Evolutionary conservation across 2,113 vertebrate species (phyloP).

Genomic region (Oncorhynchus clarkii): DNA sequence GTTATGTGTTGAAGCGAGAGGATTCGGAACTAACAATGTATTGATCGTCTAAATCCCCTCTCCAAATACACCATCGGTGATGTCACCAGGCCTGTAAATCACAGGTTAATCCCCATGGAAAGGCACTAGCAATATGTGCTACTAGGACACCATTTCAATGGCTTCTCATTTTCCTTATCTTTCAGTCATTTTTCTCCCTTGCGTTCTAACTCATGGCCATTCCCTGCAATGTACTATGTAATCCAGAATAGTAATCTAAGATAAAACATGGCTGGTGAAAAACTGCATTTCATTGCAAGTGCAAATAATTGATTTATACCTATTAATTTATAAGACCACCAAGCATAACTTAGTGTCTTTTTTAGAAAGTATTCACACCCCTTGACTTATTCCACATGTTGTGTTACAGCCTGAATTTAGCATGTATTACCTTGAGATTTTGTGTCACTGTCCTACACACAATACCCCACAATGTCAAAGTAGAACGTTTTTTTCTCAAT

Average conservation of each 20-base stretch:
- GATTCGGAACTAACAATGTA: slow-evolving; percentile 1
- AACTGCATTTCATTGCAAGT: background rate
- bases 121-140: slow-evolving; percentile 4
- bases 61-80: slow-evolving; percentile 33
- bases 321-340: too few species aligned
- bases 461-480: too few species aligned
- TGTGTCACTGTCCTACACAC: too few species aligned
- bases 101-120: slow-evolving; percentile 32
- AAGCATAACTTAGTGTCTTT: too few species aligned
- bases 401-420: too few species aligned
- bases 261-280: slow-evolving; percentile 2
- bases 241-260: too few species aligned
- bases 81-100: slow-evolving; percentile 20
- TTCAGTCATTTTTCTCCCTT: slow-evolving; percentile 6
- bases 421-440: too few species aligned
- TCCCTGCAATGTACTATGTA: background rate
- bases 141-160: background rate
- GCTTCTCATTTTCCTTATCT: slow-evolving; percentile 3
- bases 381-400: too few species aligned
- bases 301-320: slow-evolving; percentile 40
- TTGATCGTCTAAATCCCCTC: slow-evolving; percentile 35
- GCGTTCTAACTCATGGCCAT: background rate
- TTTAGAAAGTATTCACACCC: too few species aligned
- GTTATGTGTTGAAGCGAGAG: slow-evolving; percentile 9
- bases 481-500: too few species aligned